Evolutionary conservation across 2,113 vertebrate species (phyloP).

Genomic region (Paralichthys olivaceus): DNA sequence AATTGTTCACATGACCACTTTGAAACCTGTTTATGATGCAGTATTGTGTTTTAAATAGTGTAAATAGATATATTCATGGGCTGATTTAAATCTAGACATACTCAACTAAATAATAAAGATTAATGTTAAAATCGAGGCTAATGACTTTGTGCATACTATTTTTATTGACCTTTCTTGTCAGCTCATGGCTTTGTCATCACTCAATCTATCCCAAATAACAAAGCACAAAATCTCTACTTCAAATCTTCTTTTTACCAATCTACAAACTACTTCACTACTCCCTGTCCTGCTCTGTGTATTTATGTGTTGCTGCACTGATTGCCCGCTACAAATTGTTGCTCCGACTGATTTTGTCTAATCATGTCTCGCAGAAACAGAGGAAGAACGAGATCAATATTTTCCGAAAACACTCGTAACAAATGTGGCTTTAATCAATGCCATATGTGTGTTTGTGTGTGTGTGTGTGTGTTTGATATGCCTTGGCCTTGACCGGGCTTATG

Average conservation of each 20-base stretch:
- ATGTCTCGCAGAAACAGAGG: constrained; percentile 69
- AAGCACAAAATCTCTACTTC: no score
- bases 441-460: constrained; percentile 34
- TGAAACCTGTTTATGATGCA: no score
- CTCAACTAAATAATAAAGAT: no score
- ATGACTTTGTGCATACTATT: not conserved
- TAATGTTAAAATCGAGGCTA: no score
- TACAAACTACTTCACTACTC: not conserved
- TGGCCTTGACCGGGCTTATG: constrained; percentile 69
- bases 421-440: constrained; percentile 80
- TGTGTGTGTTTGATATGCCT: constrained; percentile 69
- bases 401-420: constrained; percentile 77
- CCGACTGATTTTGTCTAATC: constrained; percentile 65
- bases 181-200: no score
- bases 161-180: no score
- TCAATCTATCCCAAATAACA: no score
- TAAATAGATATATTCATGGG: no score
- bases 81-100: no score
- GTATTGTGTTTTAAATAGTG: no score
- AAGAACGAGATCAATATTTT: constrained; percentile 82
- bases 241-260: not conserved
- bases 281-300: constrained; percentile 32
- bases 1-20: no score
- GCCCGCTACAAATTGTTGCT: constrained; percentile 51
- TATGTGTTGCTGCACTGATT: constrained; percentile 46